Evolutionary conservation across 2,888 invertebrate genomes (phyloP).

Genomic region (Drosophila prolongata): DNA sequence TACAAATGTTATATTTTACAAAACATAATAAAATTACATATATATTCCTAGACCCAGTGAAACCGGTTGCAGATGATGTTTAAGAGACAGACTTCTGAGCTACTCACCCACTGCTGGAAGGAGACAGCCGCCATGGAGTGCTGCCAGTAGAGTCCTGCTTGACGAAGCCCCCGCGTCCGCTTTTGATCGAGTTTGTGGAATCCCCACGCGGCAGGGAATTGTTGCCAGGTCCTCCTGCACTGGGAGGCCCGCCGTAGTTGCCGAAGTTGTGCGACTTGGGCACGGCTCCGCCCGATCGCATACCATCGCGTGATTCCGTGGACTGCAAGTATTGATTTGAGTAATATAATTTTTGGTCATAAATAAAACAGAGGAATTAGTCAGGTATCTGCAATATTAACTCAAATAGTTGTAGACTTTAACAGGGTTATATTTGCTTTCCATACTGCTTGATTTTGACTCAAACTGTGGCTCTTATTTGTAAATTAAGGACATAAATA

Average conservation of each 20-base stretch:
- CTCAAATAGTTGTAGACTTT: too few relatives aligned
- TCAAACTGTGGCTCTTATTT: too few relatives aligned
- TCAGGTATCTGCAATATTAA: too few relatives aligned
- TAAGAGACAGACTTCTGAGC: neutral
- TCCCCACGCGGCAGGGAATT: conserved; percentile 87
- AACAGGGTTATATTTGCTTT: too few relatives aligned
- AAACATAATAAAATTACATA: neutral
- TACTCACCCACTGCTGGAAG: conserved; percentile 85
- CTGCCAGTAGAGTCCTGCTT: conserved; percentile 87
- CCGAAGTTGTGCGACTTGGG: conserved; percentile 96
- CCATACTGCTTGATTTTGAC: too few relatives aligned
- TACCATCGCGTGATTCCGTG: conserved; percentile 82
- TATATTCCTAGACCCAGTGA: too few relatives aligned
- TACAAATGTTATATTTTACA: too few relatives aligned
- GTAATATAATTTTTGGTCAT: too few relatives aligned
- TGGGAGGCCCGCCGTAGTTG: conserved; percentile 88
- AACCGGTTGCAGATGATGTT: conserved; percentile 2
- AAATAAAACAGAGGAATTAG: too few relatives aligned
- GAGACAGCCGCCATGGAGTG: conserved; percentile 84
- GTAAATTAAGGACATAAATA: too few relatives aligned
- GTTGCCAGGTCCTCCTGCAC: conserved; percentile 85
- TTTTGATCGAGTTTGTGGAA: conserved; percentile 88
- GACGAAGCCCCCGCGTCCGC: conserved; percentile 88
- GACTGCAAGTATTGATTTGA: conserved; percentile 53
- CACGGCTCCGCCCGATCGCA: conserved; percentile 85